phyloP scores from a whole-genome alignment of 2,888 invertebrate genomes.

The Altica lythri region DNA sequence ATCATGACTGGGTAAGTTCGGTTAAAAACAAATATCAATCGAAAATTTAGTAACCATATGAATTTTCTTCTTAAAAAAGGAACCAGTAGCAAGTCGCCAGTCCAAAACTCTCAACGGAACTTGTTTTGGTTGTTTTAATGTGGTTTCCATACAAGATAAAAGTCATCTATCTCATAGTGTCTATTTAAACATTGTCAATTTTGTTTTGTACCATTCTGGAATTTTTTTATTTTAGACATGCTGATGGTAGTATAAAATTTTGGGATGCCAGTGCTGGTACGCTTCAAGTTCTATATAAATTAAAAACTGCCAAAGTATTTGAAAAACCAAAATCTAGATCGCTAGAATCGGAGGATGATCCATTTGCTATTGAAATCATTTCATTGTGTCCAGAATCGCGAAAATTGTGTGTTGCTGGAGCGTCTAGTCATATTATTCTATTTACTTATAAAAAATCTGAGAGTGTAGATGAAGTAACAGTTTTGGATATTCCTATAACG shows the following conservation, averaged over 20 bases:
- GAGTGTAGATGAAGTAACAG: constrained; percentile 68
- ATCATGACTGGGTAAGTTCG: constrained; percentile 87
- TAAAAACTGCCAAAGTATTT: constrained; percentile 94
- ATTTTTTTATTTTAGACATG: constrained; percentile 69
- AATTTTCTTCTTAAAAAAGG: too few species aligned
- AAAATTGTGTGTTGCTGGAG: constrained; percentile 85
- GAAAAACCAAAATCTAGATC: constrained; percentile 73
- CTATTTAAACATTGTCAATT: too few species aligned
- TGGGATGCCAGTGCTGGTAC: constrained; percentile 98
- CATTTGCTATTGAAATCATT: constrained; percentile 87
- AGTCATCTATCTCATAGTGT: too few species aligned
- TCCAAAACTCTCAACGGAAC: too few species aligned
- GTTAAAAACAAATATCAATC: too few species aligned
- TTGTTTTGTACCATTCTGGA: neutral
- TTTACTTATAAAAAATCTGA: constrained; percentile 96
- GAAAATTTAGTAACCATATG: too few species aligned
- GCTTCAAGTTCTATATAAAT: constrained; percentile 94
- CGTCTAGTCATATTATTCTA: constrained; percentile 90
- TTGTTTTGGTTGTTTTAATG: too few species aligned
- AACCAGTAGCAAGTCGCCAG: too few species aligned
- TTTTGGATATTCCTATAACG: constrained; percentile 83
- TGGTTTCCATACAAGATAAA: too few species aligned
- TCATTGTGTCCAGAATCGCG: constrained; percentile 93
- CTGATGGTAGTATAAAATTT: constrained; percentile 98
- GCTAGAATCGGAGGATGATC: constrained; percentile 77